Conservation (phyloP, 2,797 vertebrate genomes). For the Sciurus carolinensis region DNA sequence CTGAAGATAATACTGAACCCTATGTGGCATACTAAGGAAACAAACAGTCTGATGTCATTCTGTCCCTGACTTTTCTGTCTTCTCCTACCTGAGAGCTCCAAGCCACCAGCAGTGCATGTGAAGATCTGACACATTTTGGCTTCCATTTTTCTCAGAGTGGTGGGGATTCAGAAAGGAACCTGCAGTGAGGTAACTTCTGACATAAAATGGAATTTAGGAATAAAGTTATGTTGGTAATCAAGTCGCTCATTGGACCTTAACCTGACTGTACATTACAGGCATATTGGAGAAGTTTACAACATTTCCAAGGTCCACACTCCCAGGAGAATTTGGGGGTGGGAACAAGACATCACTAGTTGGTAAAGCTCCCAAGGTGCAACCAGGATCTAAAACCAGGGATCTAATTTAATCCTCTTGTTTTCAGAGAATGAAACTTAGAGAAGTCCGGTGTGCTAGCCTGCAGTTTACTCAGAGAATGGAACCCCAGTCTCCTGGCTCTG, state of each 20-base stretch:
- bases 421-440: not conserved
- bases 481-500: not conserved
- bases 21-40: not conserved
- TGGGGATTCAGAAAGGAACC: not conserved
- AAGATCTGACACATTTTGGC: not conserved
- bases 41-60: not conserved
- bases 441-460: not conserved
- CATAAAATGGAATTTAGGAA: not conserved
- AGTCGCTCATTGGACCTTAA: not conserved
- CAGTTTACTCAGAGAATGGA: not conserved
- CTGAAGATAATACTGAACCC: not conserved
- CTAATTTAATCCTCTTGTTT: not conserved
- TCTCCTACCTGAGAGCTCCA: not conserved
- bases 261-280: not conserved
- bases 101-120: not conserved
- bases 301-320: not conserved
- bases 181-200: not conserved
- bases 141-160: not conserved
- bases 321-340: not conserved
- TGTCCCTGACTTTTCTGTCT: not conserved
- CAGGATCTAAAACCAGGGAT: not conserved
- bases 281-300: not conserved
- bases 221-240: not conserved
- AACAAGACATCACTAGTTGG: not conserved
- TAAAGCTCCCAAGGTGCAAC: not conserved